Percentiles rank a stretch among this genome's conserved stretches.
phyloP scores from a whole-genome alignment of 2,113 vertebrate genomes.

The Parus major region DNA sequence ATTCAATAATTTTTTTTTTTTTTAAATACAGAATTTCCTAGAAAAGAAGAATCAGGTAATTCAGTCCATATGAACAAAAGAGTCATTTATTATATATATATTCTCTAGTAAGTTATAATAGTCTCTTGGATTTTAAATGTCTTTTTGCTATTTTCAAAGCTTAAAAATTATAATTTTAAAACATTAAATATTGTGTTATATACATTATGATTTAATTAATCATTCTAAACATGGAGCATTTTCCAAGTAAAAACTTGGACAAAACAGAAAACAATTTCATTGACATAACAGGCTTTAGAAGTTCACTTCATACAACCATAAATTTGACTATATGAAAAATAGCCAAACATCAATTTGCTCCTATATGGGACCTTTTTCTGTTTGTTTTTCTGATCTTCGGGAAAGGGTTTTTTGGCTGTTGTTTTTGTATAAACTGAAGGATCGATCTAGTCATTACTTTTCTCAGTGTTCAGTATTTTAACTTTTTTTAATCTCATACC shows the following conservation, averaged over 20 bases:
- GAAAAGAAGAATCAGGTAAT: slow-evolving; percentile 75
- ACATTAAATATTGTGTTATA: slow-evolving; percentile 81
- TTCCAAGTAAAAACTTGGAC: slow-evolving; percentile 69
- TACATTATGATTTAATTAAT: slow-evolving; percentile 76
- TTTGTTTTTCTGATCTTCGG: neutral
- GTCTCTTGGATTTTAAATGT: slow-evolving; percentile 79
- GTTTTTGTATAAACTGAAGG: slow-evolving; percentile 65
- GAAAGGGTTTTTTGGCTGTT: slow-evolving; percentile 26
- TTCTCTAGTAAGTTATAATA: slow-evolving; percentile 80
- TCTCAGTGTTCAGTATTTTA: slow-evolving; percentile 71
- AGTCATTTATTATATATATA: slow-evolving; percentile 82
- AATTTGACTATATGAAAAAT: slow-evolving; percentile 78
- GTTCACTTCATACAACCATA: slow-evolving; percentile 69
- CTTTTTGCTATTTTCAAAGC: slow-evolving; percentile 78
- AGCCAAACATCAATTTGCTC: slow-evolving; percentile 71
- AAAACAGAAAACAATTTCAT: slow-evolving; percentile 69
- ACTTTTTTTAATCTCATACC: slow-evolving; percentile 77
- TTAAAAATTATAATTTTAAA: slow-evolving; percentile 86
- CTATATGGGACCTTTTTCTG: slow-evolving; percentile 21
- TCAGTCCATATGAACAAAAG: slow-evolving; percentile 77
- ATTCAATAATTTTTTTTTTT: neutral
- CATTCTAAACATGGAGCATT: slow-evolving; percentile 70
- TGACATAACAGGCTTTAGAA: slow-evolving; percentile 72
- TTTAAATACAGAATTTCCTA: slow-evolving; percentile 49
- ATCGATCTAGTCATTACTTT: slow-evolving; percentile 67